Base-by-base conservation (phyloP, 1,140 invertebrate genomes). In the Papilio machaon region DNA sequence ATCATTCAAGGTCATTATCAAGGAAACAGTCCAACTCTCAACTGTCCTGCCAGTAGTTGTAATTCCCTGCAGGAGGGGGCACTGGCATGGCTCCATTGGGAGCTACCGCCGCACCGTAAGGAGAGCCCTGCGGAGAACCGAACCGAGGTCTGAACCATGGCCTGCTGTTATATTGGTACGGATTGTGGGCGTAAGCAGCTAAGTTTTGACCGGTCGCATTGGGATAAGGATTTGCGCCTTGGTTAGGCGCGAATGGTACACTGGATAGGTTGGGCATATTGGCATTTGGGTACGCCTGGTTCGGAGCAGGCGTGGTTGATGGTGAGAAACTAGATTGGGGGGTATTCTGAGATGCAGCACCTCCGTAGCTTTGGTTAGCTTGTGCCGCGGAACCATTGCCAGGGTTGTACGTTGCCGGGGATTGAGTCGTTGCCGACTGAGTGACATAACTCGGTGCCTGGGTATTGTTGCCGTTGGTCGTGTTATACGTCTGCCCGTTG, bases 11-110 rank as follows among this genome's bases (percentile, higher is more conserved):
- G 43, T 88, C 85, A 47, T 82, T 67, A 47, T 88, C 83, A 15
- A 86, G 82, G 46, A 90, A 83, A 82, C 78, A 85, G 73, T 89
- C 87, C 70, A 89, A 85, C 23, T 90, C 90, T 94, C 91, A 94
- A 88, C 90, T 93, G 73, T 94, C 93, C 86, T 91, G 93, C 93
- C 93, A 94, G 64, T 94, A 94, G 79, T 93, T 93, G 23, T 93
- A 94, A 82, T 90, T 93, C 9, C 86, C 88, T 2, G 90, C 80
- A 0, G 92, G 91, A 0, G 92, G 91, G 1, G 91, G 90, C 0
- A 91, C 90, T 0, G 91, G 86, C 87, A 93, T 88, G 0, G 90
- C 89, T 0, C 88, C 90, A 38, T 87, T 88, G 0, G 88, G 89
- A 9, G 90, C 90, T 0, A 86, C 82, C 9, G 88, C 88, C 8